A percentile compares a stretch with the other conserved stretches of the same genome.
Evolutionary conservation across 2,113 vertebrate species (phyloP).

Genomic region (Xenus cinereus): DNA sequence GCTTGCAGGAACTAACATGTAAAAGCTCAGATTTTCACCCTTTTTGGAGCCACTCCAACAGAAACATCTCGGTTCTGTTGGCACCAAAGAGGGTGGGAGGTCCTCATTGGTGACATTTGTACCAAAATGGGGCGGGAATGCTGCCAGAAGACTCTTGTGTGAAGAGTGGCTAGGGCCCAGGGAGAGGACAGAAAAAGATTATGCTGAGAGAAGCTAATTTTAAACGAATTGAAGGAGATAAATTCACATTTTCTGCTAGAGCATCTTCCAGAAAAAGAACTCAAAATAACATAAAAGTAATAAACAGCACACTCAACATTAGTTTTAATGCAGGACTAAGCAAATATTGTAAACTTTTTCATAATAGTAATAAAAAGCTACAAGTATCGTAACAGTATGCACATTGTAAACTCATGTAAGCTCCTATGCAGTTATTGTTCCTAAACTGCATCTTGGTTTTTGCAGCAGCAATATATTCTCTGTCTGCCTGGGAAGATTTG

Average conservation of each 20-base stretch:
- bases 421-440: not conserved
- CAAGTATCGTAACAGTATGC: not conserved
- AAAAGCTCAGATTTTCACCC: not conserved
- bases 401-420: not conserved
- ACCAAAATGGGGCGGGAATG: not conserved
- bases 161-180: not conserved
- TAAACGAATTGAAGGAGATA: not conserved
- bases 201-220: not conserved
- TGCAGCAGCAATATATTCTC: not conserved
- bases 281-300: not conserved
- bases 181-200: not conserved
- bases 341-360: not conserved
- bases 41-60: not conserved
- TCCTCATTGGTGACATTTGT: not conserved
- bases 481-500: constrained; percentile 34
- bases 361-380: not conserved
- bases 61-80: not conserved
- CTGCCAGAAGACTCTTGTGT: not conserved
- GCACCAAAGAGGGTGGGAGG: not conserved
- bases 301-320: not conserved
- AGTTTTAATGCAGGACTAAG: not conserved
- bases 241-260: not conserved
- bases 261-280: not conserved
- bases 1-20: not conserved
- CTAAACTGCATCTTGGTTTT: not conserved